Base-by-base conservation (phyloP, 1,140 invertebrate species). In the Phenacoccus solenopsis region DNA sequence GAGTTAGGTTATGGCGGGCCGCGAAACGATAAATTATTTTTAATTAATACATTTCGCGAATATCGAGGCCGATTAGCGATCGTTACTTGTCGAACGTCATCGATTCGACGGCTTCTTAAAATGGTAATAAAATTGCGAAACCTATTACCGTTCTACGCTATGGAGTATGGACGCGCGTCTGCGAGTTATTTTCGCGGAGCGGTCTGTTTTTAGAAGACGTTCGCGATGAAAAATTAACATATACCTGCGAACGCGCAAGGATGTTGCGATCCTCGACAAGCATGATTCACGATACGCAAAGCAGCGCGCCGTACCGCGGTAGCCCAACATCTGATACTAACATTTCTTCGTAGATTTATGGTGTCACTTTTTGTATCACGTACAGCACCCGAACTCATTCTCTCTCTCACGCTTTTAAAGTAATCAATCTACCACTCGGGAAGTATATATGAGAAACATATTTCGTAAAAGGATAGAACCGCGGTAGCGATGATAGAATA, bases 291-390 rank as follows among this genome's bases (percentile, higher is more conserved):
- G 59, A 64, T 64, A 64, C 59, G n/a, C 38, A n/a, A n/a, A 49
- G 38, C 38, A 64, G 16, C 59, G 21, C 4, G 21, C 9, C n/a
- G 25, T 27, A 24, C 3, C 59, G 59, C 59, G 25, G 59, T 64
- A 64, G 59, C 59, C 59, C 59, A 64, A 64, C 59, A 64, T 64
- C 59, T 25, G 59, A 64, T 64, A 64, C 59, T 24, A 64, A 20
- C 21, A 59, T 59, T 59, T 59, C 59, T 24, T 25, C 5, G 4
- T 16, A 9, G 59, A 64, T 64, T 64, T 64, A 64, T 64, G 59
- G 59, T 64, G 59, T 64, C 59, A 64, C 59, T 64, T 64, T 64
- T 64, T 64, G 59, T 64, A 64, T 64, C 59, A 64, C 59, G 59
- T 64, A 64, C 59, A 27, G 59, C 25, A 64, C 25, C 59, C 59